Evolutionary conservation across 1,140 invertebrate species (phyloP), one percentile per base, ranked within the genome.

Genomic region (Ceratitis capitata): DNA sequence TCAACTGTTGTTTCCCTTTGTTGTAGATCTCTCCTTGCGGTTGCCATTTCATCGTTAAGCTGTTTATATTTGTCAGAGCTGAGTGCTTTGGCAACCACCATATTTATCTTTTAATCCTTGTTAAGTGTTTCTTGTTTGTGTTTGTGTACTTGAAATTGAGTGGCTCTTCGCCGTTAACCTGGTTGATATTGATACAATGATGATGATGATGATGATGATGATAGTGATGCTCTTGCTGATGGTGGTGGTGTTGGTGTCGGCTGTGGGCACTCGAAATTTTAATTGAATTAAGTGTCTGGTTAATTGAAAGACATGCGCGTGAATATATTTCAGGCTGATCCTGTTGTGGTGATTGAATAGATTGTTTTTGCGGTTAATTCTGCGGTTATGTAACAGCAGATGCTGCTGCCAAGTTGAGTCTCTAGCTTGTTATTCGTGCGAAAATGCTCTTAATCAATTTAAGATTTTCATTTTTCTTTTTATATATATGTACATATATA

Each of bases 31-130:
- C 26, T 14, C 16, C 39, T 74, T 74, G 39, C 69, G 35, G 69
- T 26, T 78, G 39, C 69, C 69, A 45, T 78, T 42, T 19, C 23
- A 56, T 39, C 69, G 69, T 78, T 45, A 78, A 45, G 69, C 39
- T 45, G 2, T 1, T 26, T 74, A 26, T 42, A 7, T 74, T 12
- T 74, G 7, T 47, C 4, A 26, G 10, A 12, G n/a, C 12, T n/a
- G 0, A 10, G 7, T 26, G 69, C 0, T 7, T 26, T 78, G 39
- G 69, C 19, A 78, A 35, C 69, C 39, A 78, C 69, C 69, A 78
- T 78, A 78, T 78, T 78, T 78, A 78, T 39, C 69, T 78, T 78
- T 78, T 78, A 78, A 78, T 78, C 69, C 69, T 78, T 78, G 69
- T 78, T 78, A 78, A 78, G 69, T 78, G 69, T 78, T 78, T 78